Base-by-base conservation (phyloP, 2,113 vertebrate species). In the Piaya cayana region DNA sequence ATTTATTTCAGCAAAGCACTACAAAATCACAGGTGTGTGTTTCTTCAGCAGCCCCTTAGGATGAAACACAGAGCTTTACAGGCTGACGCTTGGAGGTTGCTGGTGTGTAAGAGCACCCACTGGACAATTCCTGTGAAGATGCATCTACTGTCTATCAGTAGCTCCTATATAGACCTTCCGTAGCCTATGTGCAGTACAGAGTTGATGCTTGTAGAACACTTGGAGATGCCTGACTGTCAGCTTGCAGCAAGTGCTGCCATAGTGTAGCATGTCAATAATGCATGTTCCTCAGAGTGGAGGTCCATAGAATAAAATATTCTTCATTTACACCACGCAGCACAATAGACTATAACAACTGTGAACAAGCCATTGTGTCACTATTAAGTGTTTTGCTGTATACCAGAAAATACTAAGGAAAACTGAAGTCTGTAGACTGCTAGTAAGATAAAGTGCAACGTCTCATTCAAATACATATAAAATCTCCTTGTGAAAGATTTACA, bases 331-430 rank as follows among this genome's bases (percentile, higher is more conserved):
- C 53, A 82, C 12, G 13, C 10, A 49, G 27, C 30, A 90, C 55
- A 95, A 82, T 21, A 37, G 36, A 68, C 9, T 5, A 0, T n/a
- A 47, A 80, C 36, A 93, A 50, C 58, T 93, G 93, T 97, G 84
- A 95, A 96, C 12, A 26, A 90, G 50, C 45, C 47, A 82, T 86
- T 87, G 65, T 90, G 39, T 58, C 50, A 47, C 62, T 86, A 30
- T 75, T 59, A 90, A 97, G 78, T 56, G 55, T 92, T 95, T 88
- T 34, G 80, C 77, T 62, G 79, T 86, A 65, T 95, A 69, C 75
- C 72, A 95, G 60, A 83, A 22, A 93, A 65, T 36, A 92, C 15
- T 39, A 65, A 69, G 49, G n/a, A 82, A 82, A 84, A 95, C 43
- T 81, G 53, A 15, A 91, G 37, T 19, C 18, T 94, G 32, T 21